phyloP scores from a whole-genome alignment of 2,888 invertebrate genomes.

The Sinotaia quadrata region DNA sequence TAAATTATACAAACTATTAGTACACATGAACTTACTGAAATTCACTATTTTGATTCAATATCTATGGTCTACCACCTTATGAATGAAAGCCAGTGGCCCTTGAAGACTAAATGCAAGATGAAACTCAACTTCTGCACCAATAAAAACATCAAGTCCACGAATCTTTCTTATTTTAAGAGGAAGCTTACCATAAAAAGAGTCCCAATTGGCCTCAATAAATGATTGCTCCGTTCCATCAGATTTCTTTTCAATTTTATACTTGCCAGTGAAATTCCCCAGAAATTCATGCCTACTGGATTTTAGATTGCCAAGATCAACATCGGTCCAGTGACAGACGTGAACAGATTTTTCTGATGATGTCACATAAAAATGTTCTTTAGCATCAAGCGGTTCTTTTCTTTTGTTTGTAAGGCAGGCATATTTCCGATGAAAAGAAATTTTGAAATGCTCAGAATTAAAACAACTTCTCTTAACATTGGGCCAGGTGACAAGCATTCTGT shows the following conservation, averaged over 20 bases:
- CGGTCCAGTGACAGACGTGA: conserved; percentile 4
- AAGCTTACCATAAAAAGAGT: not conserved
- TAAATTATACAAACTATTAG: too few species aligned
- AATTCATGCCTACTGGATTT: not conserved
- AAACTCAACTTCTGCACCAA: too few species aligned
- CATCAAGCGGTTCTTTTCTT: conserved; percentile 3
- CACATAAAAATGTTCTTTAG: conserved; percentile 6
- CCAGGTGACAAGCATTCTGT: conserved; percentile 7
- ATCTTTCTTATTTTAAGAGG: conserved; percentile 11
- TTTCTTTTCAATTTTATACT: conserved; percentile 1
- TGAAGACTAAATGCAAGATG: too few species aligned
- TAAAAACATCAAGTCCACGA: conserved; percentile 4
- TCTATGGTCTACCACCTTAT: not conserved
- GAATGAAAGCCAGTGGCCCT: not conserved
- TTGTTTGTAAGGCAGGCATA: not conserved
- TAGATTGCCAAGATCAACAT: not conserved
- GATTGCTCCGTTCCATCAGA: conserved; percentile 8
- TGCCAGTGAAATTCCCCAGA: not conserved
- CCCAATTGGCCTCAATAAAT: conserved; percentile 2
- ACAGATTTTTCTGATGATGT: not conserved
- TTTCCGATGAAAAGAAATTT: conserved; percentile 3
- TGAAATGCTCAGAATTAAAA: not conserved
- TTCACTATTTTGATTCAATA: too few species aligned
- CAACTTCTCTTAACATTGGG: not conserved
- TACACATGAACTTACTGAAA: not conserved